phyloP scores from a whole-genome alignment of 2,113 vertebrate species.

The Poeciliopsis prolifica region DNA sequence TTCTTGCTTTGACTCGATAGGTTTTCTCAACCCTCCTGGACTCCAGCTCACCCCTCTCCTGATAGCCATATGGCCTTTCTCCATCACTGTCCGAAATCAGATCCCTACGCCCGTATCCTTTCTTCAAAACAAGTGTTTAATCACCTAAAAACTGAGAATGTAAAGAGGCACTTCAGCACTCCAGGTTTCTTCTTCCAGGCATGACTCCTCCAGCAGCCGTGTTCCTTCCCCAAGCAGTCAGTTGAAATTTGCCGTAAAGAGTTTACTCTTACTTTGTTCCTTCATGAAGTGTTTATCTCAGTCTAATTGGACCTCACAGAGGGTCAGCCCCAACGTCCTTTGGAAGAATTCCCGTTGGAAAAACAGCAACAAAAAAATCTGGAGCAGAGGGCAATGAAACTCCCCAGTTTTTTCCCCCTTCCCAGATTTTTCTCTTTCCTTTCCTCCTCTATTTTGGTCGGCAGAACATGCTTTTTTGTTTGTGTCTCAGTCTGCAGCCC shows the following conservation, averaged over 20 bases:
- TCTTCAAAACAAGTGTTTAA: background rate
- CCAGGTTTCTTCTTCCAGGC: conserved; percentile 37
- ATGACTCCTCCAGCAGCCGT: conserved; percentile 28
- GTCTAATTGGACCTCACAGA: conserved; percentile 69
- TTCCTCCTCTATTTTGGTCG: conserved; percentile 62
- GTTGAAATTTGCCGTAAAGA: conserved; percentile 43
- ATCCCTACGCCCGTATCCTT: conserved; percentile 6
- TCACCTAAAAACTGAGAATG: conserved; percentile 6
- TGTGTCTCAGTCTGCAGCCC: conserved; percentile 57
- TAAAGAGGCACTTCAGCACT: conserved; percentile 36
- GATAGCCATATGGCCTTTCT: conserved; percentile 65
- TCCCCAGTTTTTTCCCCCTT: conserved; percentile 33
- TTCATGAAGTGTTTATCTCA: conserved; percentile 56
- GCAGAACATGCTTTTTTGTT: conserved; percentile 65
- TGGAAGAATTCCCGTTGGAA: conserved; percentile 73
- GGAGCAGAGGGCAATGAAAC: conserved; percentile 54
- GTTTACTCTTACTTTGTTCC: conserved; percentile 55
- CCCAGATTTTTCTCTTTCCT: conserved; percentile 65
- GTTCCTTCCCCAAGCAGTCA: conserved; percentile 48
- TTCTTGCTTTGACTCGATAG: conserved; percentile 58
- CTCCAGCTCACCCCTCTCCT: conserved; percentile 78
- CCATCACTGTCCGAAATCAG: conserved; percentile 34
- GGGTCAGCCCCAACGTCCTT: conserved; percentile 51
- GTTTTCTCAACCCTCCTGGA: conserved; percentile 65
- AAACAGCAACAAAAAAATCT: conserved; percentile 61